A percentile compares a stretch with the other conserved stretches of the same genome.
These are phyloP conservation scores for Nematopogon swammerdamellus DNA, from an alignment of 2,888 invertebrate genomes.

Conservation along the genomic window DNA sequence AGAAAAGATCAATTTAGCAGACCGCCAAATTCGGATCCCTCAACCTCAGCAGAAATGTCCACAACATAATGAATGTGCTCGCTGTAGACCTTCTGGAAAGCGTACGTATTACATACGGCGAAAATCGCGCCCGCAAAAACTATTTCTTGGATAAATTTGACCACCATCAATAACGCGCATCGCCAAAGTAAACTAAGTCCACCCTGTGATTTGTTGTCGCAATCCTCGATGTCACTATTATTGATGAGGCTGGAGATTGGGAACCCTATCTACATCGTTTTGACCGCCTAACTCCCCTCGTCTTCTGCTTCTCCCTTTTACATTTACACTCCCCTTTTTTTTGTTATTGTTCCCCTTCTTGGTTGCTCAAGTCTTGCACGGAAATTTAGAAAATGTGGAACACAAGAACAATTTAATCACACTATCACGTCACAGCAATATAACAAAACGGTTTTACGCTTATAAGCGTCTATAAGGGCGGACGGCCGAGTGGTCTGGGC, in stretches of 20 bases:
- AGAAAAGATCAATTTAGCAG: no score
- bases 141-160: neutral
- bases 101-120: neutral
- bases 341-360: no score
- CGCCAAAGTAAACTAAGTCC: neutral
- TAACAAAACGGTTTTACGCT: no score
- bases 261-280: neutral
- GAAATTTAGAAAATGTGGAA: no score
- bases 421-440: no score
- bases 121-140: neutral
- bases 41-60: neutral
- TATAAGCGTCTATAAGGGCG: no score
- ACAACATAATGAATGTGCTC: neutral
- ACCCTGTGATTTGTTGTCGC: neutral
- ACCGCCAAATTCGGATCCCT: neutral
- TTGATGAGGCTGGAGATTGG: neutral
- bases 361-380: no score
- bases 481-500: no score
- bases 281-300: neutral
- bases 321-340: no score
- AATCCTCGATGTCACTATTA: neutral
- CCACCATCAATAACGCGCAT: neutral
- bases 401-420: no score
- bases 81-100: neutral
- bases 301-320: no score